Evolutionary conservation across 2,113 vertebrate species (phyloP), one percentile per base, ranked within the genome.

Genomic region (Rhineura floridana): DNA sequence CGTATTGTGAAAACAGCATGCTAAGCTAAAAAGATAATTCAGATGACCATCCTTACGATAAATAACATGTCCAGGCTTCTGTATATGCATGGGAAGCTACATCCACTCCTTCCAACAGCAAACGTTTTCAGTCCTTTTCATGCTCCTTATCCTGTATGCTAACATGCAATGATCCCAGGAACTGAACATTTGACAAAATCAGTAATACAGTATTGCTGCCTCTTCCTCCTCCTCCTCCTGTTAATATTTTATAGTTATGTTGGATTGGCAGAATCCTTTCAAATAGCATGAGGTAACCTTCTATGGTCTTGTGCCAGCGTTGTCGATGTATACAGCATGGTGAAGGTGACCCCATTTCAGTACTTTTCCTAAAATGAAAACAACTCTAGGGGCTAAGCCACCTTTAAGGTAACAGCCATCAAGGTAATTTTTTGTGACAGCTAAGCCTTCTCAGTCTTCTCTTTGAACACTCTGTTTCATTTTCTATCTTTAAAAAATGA

Each of bases 401-500:
- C 8, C 7, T 59, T 88, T 70, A 46, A 46, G 59, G 21, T 46
- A 80, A 19, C 17, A 30, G 1, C 77, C 82, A 62, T 63, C 6
- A 90, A 36, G 2, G 52, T 46, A 83, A 79, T 70, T 8, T 55
- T 88, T 86, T 91, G 76, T 86, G 6, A 65, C 25, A 76, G 78
- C 46, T 76, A 1, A 0, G 19, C 44, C 42, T 78, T 77, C 62
- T 65, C 59, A 65, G 33, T 78, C 44, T 65, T 86, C 73, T 78
- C 84, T 78, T 65, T 86, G 48, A 86, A 44, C 55, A 76, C 33
- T 85, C 69, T n/a, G 44, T 78, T 86, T 65, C 84, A 78, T 86
- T 78, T 86, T 36, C 25, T 25, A 77, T 78, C 75, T n/a, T 86
- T 77, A 86, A 86, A 86, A 78, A 86, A 78, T 63, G n/a, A 86